Evolutionary conservation across 2,113 vertebrate genomes (phyloP), one percentile per base, ranked within the genome.

Genomic region (Okapia johnstoni): DNA sequence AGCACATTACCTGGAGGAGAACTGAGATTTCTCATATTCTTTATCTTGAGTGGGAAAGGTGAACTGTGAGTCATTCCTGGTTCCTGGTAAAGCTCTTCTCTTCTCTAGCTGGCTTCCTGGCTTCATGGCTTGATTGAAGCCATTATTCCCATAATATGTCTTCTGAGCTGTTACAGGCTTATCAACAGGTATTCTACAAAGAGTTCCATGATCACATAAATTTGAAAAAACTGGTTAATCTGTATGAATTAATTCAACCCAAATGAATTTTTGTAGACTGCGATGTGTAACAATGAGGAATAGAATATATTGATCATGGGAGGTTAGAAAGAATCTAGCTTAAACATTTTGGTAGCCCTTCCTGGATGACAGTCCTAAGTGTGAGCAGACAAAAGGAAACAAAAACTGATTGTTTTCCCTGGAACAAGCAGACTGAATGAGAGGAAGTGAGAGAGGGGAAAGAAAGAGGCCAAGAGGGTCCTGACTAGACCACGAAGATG

Each of bases 201-300:
- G 28, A 88, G 50, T 66, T 60, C 10, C 16, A 50, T 43, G 23
- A 66, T 76, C 25, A 33, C 30, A 6, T 85, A 73, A 50, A 63
- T 90, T 40, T 60, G 40, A 63, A 86, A 86, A 70, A 79, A 15
- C n/a, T 88, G 19, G 43, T 85, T 76, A 58, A 87, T 14, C 43
- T 87, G 10, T 25, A 77, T 1, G 30, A 57, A 21, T 60, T 61
- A 2, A 11, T 60, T 94, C 23, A 93, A 33, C 76, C 19, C 17
- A 84, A 90, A 28, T 5, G 12, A 73, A 2, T 58, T 70, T 88
- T 86, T 66, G 5, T 14, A 60, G 30, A 28, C 16, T 60, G 7
- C 77, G 23, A 60, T 85, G 90, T 57, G 1, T 55, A 86, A 26
- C 25, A 92, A 4, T 19, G 33, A 70, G 11, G 60, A 95, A 70